Evolutionary conservation across 1,140 invertebrate species (phyloP), one percentile per base, ranked within the genome.

Genomic region (Manduca sexta): DNA sequence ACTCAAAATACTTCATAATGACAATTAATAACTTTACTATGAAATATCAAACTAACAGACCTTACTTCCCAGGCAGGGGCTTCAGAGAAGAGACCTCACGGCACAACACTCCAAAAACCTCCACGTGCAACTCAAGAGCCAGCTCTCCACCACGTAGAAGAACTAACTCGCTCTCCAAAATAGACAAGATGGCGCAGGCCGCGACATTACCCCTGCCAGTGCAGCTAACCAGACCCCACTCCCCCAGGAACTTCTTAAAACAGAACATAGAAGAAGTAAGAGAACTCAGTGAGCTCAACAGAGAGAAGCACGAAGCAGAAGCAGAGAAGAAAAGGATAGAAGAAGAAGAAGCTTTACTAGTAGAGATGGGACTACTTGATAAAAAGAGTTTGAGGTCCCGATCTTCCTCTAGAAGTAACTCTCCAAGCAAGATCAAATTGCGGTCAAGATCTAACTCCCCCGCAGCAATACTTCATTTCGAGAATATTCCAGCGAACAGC

Each of bases 241-340:
- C 76, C 10, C 82, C 82, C 0, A 73, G 83, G 55, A 81, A 87
- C 41, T 87, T 84, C 43, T 61, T 87, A 2, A 86, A 82, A 69
- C 75, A 86, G 68, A 87, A 87, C 42, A 87, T 85, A 42, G 75
- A 86, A 68, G 86, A 84, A 72, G 60, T 87, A 2, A 81, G 82
- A 71, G 86, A 84, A 61, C 21, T 86, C 5, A 87, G 86, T 47
- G 79, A 86, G 39, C 52, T 87, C 15, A 87, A 87, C 47, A 79
- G 79, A 69, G 86, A 87, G 64, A 83, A 80, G 40, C 76, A 87
- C 44, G 79, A 84, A 74, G 81, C 82, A 3, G 71, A 85, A 57
- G 84, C 83, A 37, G 82, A 86, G 52, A 64, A 69, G 35, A 84
- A 74, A 41, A 79, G 67, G 51, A 55, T 64, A 51, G 76, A 84